phyloP scores from a whole-genome alignment of 2,888 invertebrate genomes.

The Tridacna gigas region DNA sequence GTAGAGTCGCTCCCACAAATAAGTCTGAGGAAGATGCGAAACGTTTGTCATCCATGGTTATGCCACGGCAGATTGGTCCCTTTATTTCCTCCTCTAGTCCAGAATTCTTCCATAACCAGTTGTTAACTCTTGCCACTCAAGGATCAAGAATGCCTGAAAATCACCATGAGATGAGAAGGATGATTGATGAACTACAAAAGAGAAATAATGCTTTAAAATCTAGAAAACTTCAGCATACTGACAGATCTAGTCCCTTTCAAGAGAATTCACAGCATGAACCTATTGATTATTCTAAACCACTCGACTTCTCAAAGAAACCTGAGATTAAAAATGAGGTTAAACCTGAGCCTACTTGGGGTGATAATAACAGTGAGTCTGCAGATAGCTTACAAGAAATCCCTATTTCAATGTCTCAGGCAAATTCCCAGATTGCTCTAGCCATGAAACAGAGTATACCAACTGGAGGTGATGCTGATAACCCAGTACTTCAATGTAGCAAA shows the following conservation, averaged over 20 bases:
- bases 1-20: slow-evolving; percentile 47
- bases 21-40: slow-evolving; percentile 26
- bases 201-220: slow-evolving; percentile 12
- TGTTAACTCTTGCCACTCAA: slow-evolving; percentile 26
- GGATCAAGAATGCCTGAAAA: slow-evolving; percentile 45
- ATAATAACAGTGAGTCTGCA: slow-evolving; percentile 50
- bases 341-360: slow-evolving; percentile 64
- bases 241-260: slow-evolving; percentile 2
- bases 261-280: slow-evolving; percentile 60
- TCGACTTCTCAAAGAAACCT: slow-evolving; percentile 57
- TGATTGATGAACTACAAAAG: slow-evolving; percentile 47
- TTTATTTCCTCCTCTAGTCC: slow-evolving; percentile 73
- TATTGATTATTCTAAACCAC: slow-evolving; percentile 60
- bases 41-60: slow-evolving; percentile 62
- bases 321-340: slow-evolving; percentile 58
- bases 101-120: slow-evolving; percentile 25
- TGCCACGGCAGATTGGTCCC: slow-evolving; percentile 79
- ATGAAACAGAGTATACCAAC: slow-evolving; percentile 53
- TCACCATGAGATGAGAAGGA: slow-evolving; percentile 54
- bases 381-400: slow-evolving; percentile 58
- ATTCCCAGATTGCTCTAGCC: slow-evolving; percentile 48
- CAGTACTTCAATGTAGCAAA: slow-evolving; percentile 75
- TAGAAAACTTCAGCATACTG: slow-evolving; percentile 1
- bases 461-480: slow-evolving; percentile 37
- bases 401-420: slow-evolving; percentile 51